Base-by-base conservation (phyloP, 2,797 vertebrate species). In the Syndactyla subalaris region DNA sequence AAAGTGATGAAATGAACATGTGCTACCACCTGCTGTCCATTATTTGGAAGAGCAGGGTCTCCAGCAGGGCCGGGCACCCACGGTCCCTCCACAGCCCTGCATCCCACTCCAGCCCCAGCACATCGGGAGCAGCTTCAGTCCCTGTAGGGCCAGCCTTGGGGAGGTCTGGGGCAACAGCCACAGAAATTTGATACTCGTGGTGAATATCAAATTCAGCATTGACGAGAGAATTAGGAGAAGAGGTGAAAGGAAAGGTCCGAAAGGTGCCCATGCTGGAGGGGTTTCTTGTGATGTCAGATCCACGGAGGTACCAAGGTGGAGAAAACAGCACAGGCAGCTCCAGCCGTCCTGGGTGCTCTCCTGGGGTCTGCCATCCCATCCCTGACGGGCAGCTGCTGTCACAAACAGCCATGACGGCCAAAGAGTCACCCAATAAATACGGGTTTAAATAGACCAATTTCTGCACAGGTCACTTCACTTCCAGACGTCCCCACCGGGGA, bases 21-120 rank as follows among this genome's bases (percentile, higher is more conserved):
- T 96, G 89, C 95, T 96, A 95, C 94, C 96, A 90, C 94, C 96
- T 97, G 93, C 94, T 88, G 96, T 81, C 91, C 83, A 3, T 24
- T 48, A 12, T 68, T 46, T 71, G 96, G 80, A 95, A 96, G 71
- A 93, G 91, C 94, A 81, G 83, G 13, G 46, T 48, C 68, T 57
- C 32, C 73, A 43, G 71, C 63, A 29, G 26, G 10, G 54, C 8
- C 70, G 14, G 77, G 55, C 38, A 38, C 55, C 3, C 38, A 4
- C 1, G 0, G 7, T 20, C 7, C 11, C 45, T 5, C 16, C 43
- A 3, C 20, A 36, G 58, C 12, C 43, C 9, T 18, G 9, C 5
- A 34, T 19, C 20, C 77, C 16, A 1, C 20, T 12, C 34, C 11
- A 8, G 38, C 15, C 20, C 36, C 59, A n/a, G 55, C 36, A 16